phyloP scores from a whole-genome alignment of 2,113 vertebrate genomes.

The Carettochelys insculpta region DNA sequence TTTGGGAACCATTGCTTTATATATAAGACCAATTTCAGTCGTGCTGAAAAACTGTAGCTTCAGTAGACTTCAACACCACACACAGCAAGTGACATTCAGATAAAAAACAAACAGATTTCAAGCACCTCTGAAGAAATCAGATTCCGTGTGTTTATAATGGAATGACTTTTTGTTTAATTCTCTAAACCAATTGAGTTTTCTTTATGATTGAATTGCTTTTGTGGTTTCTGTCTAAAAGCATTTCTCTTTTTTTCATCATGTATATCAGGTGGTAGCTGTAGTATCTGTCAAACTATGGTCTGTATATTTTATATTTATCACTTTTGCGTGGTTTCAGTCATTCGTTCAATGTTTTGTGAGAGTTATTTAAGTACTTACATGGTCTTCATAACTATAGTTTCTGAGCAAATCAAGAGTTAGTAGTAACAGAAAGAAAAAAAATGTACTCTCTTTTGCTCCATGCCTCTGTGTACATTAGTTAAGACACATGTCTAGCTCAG shows the following conservation, averaged over 20 bases:
- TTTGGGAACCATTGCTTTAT: no score
- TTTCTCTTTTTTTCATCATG: background rate
- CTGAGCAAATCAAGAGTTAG: background rate
- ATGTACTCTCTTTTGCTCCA: accelerated
- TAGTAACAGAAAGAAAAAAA: background rate
- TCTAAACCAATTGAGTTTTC: background rate
- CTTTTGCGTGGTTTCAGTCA: background rate
- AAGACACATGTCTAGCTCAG: background rate
- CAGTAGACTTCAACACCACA: background rate
- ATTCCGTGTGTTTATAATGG: background rate
- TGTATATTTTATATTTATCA: background rate
- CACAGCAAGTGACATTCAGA: background rate
- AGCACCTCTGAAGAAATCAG: background rate
- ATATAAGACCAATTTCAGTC: accelerated
- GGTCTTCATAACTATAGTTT: background rate
- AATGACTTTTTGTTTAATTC: background rate
- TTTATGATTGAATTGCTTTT: background rate
- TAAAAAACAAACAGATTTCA: background rate
- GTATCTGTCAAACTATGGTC: background rate
- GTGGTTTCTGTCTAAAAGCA: background rate
- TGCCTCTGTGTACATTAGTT: background rate
- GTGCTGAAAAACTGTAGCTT: background rate
- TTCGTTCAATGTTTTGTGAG: background rate
- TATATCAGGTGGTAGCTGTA: background rate
- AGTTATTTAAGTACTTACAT: background rate